These are phyloP conservation scores for Blastomussa wellsi DNA, from an alignment of 92 coral and sea anemone species.

Conservation along the genomic window DNA sequence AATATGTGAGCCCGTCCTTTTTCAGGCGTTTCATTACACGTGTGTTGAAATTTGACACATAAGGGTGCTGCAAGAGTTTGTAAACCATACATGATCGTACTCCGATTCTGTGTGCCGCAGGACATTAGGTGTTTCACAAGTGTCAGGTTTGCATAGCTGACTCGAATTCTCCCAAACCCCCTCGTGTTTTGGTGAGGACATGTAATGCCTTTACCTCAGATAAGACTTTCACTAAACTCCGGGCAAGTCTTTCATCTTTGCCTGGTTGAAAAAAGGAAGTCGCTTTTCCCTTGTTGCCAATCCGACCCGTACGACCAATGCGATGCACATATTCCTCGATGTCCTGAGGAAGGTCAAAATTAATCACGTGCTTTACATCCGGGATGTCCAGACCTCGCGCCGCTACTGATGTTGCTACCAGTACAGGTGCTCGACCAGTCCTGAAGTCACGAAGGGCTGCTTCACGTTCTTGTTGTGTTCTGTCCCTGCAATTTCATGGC, in stretches of 20 bases:
- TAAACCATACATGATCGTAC: no score
- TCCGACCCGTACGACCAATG: slow-evolving; percentile 96
- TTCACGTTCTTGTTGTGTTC: slow-evolving; percentile 91
- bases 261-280: slow-evolving; percentile 92
- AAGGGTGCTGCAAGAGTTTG: no score
- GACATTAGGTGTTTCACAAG: no score
- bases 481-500: slow-evolving; percentile 57
- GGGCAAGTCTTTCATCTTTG: slow-evolving; percentile 87
- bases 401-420: slow-evolving; percentile 99
- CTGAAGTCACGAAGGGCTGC: slow-evolving; percentile 95
- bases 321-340: slow-evolving; percentile 99
- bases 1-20: no score
- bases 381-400: slow-evolving; percentile 99
- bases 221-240: slow-evolving; percentile 92
- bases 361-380: slow-evolving; percentile 96
- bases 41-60: no score
- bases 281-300: slow-evolving; percentile 94
- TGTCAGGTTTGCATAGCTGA: no score
- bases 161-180: no score
- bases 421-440: slow-evolving; percentile 87
- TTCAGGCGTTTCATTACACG: no score
- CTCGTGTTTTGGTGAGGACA: not conserved
- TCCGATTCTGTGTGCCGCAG: no score
- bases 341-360: slow-evolving; percentile 92
- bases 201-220: slow-evolving; percentile 62